phyloP scores from a whole-genome alignment of 2,797 vertebrate genomes.

The Amniataba percoides region DNA sequence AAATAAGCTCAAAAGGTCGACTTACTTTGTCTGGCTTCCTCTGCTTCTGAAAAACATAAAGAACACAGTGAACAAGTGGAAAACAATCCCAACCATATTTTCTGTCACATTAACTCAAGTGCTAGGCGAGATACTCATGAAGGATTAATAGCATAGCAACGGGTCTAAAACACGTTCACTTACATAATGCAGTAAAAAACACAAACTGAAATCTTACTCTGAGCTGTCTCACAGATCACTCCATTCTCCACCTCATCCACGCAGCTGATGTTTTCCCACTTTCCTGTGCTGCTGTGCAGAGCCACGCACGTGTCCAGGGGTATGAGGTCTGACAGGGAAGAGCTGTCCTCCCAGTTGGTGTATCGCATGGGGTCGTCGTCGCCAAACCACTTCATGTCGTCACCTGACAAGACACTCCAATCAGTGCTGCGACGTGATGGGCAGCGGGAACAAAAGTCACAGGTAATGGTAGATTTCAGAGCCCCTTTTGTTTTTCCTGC shows the following conservation, averaged over 20 bases:
- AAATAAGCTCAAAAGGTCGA: constrained; percentile 32
- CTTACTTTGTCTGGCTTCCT: constrained; percentile 74
- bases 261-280: constrained; percentile 89
- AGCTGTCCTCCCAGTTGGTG: constrained; percentile 85
- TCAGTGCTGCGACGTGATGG: constrained; percentile 1
- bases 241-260: constrained; percentile 81
- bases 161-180: background rate
- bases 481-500: background rate
- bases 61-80: constrained; percentile 34
- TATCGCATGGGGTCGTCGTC: constrained; percentile 81
- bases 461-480: background rate
- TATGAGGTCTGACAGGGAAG: constrained; percentile 62
- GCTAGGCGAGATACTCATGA: background rate
- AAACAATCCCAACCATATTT: constrained; percentile 16
- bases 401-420: constrained; percentile 76
- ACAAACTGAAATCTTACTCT: constrained; percentile 77
- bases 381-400: constrained; percentile 87
- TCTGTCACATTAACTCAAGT: background rate
- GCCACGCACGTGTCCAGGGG: constrained; percentile 85
- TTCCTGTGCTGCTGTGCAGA: constrained; percentile 85
- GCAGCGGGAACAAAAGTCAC: background rate
- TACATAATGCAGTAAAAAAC: background rate
- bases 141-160: constrained; percentile 1
- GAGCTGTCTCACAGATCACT: constrained; percentile 86
- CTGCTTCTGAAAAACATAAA: constrained; percentile 62